Evolutionary conservation across 2,797 vertebrate genomes (phyloP).

Genomic region (Neoniphon sammara): DNA sequence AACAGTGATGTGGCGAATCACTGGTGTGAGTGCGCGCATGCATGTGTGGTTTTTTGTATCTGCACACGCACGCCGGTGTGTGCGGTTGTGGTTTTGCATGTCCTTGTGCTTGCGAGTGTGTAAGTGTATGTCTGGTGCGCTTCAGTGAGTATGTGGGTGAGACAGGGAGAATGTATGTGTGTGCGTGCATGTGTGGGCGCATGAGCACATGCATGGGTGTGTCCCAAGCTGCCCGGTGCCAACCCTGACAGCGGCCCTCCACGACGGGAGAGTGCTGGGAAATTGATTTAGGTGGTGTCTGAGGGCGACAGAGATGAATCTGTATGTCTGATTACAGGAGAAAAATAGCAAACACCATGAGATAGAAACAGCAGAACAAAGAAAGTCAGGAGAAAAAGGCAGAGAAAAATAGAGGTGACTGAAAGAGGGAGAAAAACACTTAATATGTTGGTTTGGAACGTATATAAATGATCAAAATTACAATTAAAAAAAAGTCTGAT

Average conservation of each 20-base stretch:
- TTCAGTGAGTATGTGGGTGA: slow-evolving; percentile 55
- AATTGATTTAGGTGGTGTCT: slow-evolving; percentile 78
- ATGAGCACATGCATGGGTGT: slow-evolving; percentile 48
- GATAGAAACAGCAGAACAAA: slow-evolving; percentile 62
- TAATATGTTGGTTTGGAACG: neutral
- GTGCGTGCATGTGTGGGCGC: slow-evolving; percentile 20
- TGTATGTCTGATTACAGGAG: slow-evolving; percentile 76
- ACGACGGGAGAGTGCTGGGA: slow-evolving; percentile 74
- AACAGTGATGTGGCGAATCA: slow-evolving; percentile 81
- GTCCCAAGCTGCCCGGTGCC: slow-evolving; percentile 67
- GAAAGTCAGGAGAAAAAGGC: slow-evolving; percentile 21
- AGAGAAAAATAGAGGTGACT: slow-evolving; percentile 10
- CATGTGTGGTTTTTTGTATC: slow-evolving; percentile 10
- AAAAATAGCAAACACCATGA: slow-evolving; percentile 69
- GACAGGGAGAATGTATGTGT: slow-evolving; percentile 18
- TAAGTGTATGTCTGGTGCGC: slow-evolving; percentile 34
- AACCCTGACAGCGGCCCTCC: slow-evolving; percentile 71
- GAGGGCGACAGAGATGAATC: slow-evolving; percentile 79
- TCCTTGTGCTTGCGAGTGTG: slow-evolving; percentile 40
- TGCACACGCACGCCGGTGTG: slow-evolving; percentile 28
- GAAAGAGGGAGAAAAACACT: neutral
- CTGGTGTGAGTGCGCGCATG: slow-evolving; percentile 47
- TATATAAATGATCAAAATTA: slow-evolving; percentile 3
- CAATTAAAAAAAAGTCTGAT: neutral
- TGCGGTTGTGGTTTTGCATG: slow-evolving; percentile 16